A percentile compares a stretch with the other conserved stretches of the same genome.
These are phyloP conservation scores for Sebastes vulpes DNA, from an alignment of 2,797 vertebrate species.

Conservation along the genomic window DNA sequence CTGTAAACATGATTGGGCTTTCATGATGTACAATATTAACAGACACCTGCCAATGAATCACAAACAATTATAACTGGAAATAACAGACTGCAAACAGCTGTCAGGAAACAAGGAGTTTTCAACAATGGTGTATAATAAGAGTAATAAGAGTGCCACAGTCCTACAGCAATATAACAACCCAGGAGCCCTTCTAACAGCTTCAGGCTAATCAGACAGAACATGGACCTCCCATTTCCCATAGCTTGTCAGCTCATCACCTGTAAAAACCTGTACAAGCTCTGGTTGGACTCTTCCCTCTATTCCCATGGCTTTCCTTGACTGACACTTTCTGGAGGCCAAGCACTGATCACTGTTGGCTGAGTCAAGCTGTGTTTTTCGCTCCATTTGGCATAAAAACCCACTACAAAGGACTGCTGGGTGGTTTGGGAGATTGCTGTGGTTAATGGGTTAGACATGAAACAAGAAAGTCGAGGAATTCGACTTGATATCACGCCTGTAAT, in stretches of 20 bases:
- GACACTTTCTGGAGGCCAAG: conserved; percentile 31
- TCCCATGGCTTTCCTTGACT: conserved; percentile 32
- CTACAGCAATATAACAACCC: not conserved
- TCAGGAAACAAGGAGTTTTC: not conserved
- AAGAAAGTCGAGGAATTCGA: not conserved
- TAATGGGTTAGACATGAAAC: conserved; percentile 18
- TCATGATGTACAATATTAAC: not conserved
- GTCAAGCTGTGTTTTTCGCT: conserved; percentile 40
- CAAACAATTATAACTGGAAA: not conserved
- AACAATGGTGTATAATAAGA: not conserved
- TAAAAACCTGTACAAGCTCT: conserved; percentile 22
- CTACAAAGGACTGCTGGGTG: conserved; percentile 16
- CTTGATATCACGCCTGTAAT: not conserved
- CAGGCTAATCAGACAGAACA: conserved; percentile 43
- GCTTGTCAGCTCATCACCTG: conserved; percentile 41
- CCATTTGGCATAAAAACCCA: conserved; percentile 3
- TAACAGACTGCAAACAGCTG: not conserved
- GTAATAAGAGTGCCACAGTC: not conserved
- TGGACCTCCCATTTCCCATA: conserved; percentile 14
- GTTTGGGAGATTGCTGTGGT: not conserved
- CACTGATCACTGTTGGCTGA: conserved; percentile 14
- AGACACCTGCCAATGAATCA: not conserved
- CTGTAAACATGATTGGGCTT: not conserved
- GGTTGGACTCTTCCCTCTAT: conserved; percentile 15
- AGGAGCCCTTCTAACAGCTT: conserved; percentile 4